Base-by-base conservation (phyloP, 37 sponge, comb jelly and placozoan species). In the Halisarca cf. caerulea region DNA sequence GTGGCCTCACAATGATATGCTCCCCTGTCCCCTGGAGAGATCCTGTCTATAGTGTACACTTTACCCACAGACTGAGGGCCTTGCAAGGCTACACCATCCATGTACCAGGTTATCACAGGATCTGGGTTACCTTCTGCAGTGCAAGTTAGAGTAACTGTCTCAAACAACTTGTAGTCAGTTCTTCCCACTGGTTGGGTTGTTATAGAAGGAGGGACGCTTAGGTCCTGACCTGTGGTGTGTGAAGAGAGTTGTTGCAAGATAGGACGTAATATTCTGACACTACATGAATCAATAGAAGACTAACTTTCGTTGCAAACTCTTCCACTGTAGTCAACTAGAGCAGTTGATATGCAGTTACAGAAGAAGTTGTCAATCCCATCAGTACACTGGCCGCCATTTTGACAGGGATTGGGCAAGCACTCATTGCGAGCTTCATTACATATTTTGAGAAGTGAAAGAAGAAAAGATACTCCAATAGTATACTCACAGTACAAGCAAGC, bases 71-170 rank as follows among this genome's bases (percentile, higher is more conserved):
- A 32, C n/a, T n/a, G n/a, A n/a, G n/a, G n/a, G n/a, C n/a, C 60
- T 35, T n/a, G 35, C 20, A n/a, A n/a, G 21, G 71, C 4, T 36
- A 20, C 37, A 32, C 37, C 33, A 17, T 69, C 71, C 7, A 34
- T 69, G 71, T 69, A 69, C 71, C 71, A 69, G 6, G 35, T 32
- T 34, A 69, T 69, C 2, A n/a, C 18, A 21, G 71, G 71, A 4
- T n/a, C 33, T 20, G 71, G 71, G 71, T 69, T 69, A 3, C 71
- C 71, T 30, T 3, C 33, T 30, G 71, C 71, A 3, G 2, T 2
- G 7, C 71, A 69, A 28, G 32, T 35, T 28, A 69, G 71, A 11
- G 36, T 69, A 21, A 69, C 71, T 69, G 71, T 20, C 2, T 2
- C 2, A 69, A 32, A 32, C 6, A 11, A 36, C 7, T 28, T 36